A percentile compares a stretch with the other conserved stretches of the same genome.
Conservation (phyloP, 2,797 vertebrate species). For the Spinus pinus region DNA sequence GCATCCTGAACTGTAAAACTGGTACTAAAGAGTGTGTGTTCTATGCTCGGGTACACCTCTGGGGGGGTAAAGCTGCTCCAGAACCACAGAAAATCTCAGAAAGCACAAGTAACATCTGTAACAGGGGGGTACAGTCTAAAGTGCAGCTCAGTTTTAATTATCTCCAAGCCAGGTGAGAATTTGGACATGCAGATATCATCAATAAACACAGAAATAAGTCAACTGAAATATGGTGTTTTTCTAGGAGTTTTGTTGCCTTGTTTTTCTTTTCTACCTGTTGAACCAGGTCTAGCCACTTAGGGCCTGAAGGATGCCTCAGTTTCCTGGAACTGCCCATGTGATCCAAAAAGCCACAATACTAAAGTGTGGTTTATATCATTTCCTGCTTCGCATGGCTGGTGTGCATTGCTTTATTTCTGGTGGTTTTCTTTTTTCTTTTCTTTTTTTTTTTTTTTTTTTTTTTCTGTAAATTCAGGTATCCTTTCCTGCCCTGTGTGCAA, state of each 20-base stretch:
- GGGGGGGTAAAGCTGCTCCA: neutral
- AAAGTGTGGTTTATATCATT: neutral
- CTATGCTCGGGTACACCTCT: neutral
- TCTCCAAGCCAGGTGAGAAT: neutral
- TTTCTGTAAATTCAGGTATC: conserved; percentile 47
- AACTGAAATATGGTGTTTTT: neutral
- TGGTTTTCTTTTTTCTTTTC: neutral
- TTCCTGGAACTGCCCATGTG: neutral
- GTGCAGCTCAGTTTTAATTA: neutral
- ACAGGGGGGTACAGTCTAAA: neutral
- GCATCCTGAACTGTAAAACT: neutral
- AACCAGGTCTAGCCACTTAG: neutral
- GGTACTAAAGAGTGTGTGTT: neutral
- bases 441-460: too few relatives aligned
- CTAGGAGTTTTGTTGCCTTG: neutral
- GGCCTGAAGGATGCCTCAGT: neutral
- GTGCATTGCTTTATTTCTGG: neutral
- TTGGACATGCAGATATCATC: neutral
- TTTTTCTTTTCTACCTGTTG: neutral
- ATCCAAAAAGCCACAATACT: neutral
- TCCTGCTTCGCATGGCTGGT: neutral
- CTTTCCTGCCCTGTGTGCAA: conserved; percentile 67
- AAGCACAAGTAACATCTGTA: neutral
- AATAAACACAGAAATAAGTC: neutral
- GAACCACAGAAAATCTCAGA: neutral